Evolutionary conservation across 2,888 invertebrate genomes (phyloP), one percentile per base, ranked within the genome.

Genomic region (Folsomia candida): DNA sequence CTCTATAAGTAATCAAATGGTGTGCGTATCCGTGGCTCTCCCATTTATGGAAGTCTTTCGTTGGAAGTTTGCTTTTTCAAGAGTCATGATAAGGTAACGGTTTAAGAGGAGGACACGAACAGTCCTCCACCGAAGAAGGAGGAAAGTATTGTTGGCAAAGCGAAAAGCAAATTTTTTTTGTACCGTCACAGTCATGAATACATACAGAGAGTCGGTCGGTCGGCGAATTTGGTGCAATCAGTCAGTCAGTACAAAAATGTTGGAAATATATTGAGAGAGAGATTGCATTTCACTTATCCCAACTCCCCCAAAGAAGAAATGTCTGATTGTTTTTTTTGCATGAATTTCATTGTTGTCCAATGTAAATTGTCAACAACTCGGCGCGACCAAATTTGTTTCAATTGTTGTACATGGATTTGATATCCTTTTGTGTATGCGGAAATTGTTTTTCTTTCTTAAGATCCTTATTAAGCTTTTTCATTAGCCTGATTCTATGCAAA

Each of bases 1-100:
- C 54, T n/a, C 54, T 6, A 54, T 54, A 54, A 54, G 54, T 54
- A n/a, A n/a, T n/a, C 6, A 54, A 54, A 37, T n/a, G n/a, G n/a
- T n/a, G n/a, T n/a, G n/a, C n/a, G n/a, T n/a, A n/a, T 37, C 37
- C 4, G 37, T 37, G 37, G 37, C 37, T 37, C n/a, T n/a, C 4
- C 37, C 37, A 37, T 37, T 37, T 37, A 37, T 9, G 37, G 37
- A 37, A 37, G 14, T 37, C 37, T 37, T n/a, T n/a, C n/a, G n/a
- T n/a, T n/a, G n/a, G n/a, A n/a, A n/a, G n/a, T n/a, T n/a, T n/a
- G n/a, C n/a, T n/a, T n/a, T n/a, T n/a, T n/a, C n/a, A n/a, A n/a
- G n/a, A n/a, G n/a, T n/a, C n/a, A n/a, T n/a, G n/a, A n/a, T n/a
- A n/a, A n/a, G n/a, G n/a, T n/a, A n/a, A n/a, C n/a, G n/a, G n/a